phyloP scores from a whole-genome alignment of 2,797 vertebrate genomes.

The Eremophila alpestris region DNA sequence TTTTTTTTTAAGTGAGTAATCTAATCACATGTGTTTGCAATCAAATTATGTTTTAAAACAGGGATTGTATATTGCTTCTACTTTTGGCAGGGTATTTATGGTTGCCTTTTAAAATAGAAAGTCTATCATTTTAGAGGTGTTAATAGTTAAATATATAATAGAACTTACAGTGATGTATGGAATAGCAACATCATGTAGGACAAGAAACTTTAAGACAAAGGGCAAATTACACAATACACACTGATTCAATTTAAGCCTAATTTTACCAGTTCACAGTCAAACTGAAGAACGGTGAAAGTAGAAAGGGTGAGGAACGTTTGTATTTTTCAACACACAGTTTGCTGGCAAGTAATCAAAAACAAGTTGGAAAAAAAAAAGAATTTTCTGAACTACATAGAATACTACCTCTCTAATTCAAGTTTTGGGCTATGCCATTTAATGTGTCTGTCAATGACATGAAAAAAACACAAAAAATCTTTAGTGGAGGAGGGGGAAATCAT shows the following conservation, averaged over 20 bases:
- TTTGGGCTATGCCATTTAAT: background rate
- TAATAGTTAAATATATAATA: background rate
- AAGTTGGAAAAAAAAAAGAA: background rate
- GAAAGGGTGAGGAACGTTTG: background rate
- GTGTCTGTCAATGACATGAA: background rate
- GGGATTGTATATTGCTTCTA: background rate
- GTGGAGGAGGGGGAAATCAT: background rate
- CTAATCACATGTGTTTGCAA: background rate
- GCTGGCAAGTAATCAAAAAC: background rate
- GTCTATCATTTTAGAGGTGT: background rate
- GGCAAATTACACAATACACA: background rate
- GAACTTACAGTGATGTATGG: background rate
- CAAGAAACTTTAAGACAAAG: background rate
- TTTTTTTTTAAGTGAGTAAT: conserved; percentile 17
- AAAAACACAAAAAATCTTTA: background rate
- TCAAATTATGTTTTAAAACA: background rate
- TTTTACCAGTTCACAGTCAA: background rate
- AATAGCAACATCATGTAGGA: background rate
- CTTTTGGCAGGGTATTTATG: background rate
- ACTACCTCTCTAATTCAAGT: background rate
- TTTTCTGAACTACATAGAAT: background rate
- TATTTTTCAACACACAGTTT: background rate
- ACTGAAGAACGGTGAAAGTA: background rate
- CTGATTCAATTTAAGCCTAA: background rate
- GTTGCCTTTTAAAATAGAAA: background rate